These are phyloP conservation scores for Lepidonotus clava DNA, from an alignment of 2,888 invertebrate species.

Conservation along the genomic window DNA sequence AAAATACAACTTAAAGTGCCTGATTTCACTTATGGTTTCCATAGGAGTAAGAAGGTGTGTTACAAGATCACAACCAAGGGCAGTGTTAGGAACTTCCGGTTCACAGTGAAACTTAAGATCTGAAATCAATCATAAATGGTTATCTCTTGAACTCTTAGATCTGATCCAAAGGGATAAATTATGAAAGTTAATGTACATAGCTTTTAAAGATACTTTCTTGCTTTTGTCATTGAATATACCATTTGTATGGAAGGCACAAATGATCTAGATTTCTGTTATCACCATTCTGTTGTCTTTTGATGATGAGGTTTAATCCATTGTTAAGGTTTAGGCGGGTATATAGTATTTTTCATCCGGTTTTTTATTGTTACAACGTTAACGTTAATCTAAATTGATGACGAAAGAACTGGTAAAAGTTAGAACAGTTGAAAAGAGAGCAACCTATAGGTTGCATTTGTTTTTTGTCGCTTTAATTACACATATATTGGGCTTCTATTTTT, in stretches of 20 bases:
- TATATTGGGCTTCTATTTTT: not conserved
- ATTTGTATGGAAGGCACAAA: conserved; percentile 1
- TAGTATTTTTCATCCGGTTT: conserved; percentile 19
- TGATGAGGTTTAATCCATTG: not conserved
- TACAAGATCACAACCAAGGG: too few species aligned
- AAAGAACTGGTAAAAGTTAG: too few species aligned
- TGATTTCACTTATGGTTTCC: not conserved
- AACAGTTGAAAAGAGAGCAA: not conserved
- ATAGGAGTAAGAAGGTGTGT: too few species aligned
- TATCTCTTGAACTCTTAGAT: not conserved
- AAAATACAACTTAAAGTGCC: not conserved
- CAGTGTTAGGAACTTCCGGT: too few species aligned
- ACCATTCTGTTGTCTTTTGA: not conserved
- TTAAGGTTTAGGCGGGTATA: not conserved
- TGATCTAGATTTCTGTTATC: not conserved
- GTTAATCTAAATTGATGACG: too few species aligned
- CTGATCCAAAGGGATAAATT: not conserved
- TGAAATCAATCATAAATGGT: not conserved
- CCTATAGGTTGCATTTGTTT: not conserved
- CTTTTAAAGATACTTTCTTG: conserved; percentile 9
- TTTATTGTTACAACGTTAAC: too few species aligned
- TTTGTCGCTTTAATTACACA: not conserved
- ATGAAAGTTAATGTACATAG: conserved; percentile 40
- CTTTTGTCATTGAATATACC: not conserved
- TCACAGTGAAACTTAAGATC: not conserved